Conservation (phyloP, 1,140 invertebrate species). For the Drosophila auraria region DNA sequence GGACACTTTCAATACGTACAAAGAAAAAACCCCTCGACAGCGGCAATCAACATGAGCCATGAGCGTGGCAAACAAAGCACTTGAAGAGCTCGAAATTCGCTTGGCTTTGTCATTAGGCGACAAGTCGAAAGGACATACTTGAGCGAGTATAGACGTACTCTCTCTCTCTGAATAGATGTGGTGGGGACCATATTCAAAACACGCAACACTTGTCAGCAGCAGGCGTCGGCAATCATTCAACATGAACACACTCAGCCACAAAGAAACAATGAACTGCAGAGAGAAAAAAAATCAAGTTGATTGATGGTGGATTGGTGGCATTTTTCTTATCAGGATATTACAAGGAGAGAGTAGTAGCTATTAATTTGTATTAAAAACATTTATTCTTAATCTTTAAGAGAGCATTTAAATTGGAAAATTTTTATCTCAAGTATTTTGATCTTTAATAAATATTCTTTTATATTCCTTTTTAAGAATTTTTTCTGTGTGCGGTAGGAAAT, state of each 20-base stretch:
- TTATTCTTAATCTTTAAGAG: too few relatives aligned
- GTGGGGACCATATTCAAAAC: slow-evolving; percentile 70
- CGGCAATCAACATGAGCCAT: slow-evolving; percentile 45
- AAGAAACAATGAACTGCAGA: slow-evolving; percentile 39
- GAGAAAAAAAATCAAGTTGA: slow-evolving; percentile 18
- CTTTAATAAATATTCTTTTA: neutral
- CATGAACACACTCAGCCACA: slow-evolving; percentile 17
- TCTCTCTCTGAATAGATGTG: slow-evolving; percentile 20
- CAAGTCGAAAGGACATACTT: slow-evolving; percentile 44
- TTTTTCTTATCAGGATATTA: neutral
- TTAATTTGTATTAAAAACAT: too few relatives aligned
- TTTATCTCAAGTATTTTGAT: too few relatives aligned
- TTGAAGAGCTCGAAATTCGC: slow-evolving; percentile 58
- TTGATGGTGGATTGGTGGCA: too few relatives aligned
- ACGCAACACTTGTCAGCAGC: slow-evolving; percentile 81
- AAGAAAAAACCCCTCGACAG: slow-evolving; percentile 20
- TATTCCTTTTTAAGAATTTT: neutral
- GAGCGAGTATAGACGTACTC: slow-evolving; percentile 18
- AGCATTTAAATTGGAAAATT: neutral
- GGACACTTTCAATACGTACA: slow-evolving; percentile 32
- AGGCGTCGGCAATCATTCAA: slow-evolving; percentile 75
- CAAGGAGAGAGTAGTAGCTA: neutral
- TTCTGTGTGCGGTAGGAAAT: slow-evolving; percentile 11
- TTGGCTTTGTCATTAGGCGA: slow-evolving; percentile 65
- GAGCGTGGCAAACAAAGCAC: slow-evolving; percentile 46